Percentiles rank a stretch among this genome's conserved stretches.
phyloP scores from a whole-genome alignment of 1,140 invertebrate genomes.

The Acromyrmex echinatior region DNA sequence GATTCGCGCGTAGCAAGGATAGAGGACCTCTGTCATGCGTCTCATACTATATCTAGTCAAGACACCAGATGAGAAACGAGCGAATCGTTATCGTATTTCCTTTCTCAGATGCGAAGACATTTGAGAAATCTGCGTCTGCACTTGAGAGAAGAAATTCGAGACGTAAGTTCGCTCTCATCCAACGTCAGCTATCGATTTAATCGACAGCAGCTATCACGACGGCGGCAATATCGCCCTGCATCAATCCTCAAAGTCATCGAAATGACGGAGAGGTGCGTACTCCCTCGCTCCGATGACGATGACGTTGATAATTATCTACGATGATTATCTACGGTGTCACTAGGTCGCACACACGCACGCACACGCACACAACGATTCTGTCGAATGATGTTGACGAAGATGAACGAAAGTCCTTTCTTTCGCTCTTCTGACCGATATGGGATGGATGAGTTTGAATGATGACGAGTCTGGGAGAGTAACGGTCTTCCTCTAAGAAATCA shows the following conservation, averaged over 20 bases:
- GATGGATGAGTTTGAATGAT: conserved; percentile 14
- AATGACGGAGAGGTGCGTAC: conserved; percentile 30
- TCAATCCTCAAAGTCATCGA: conserved; percentile 48
- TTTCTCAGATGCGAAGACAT: neutral
- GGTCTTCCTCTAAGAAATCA: conserved; percentile 27
- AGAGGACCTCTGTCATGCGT: conserved; percentile 28
- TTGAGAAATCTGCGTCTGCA: neutral
- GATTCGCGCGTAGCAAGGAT: neutral
- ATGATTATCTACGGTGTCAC: conserved; percentile 70
- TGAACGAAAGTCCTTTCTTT: conserved; percentile 49
- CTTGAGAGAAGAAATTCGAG: neutral
- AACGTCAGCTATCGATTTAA: conserved; percentile 28
- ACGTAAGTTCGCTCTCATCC: neutral
- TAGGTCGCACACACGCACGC: conserved; percentile 52
- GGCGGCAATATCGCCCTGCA: conserved; percentile 35
- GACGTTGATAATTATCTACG: conserved; percentile 43
- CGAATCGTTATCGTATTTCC: neutral
- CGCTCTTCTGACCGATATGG: conserved; percentile 36
- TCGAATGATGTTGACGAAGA: conserved; percentile 40
- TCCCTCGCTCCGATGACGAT: conserved; percentile 11
- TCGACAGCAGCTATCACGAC: conserved; percentile 32
- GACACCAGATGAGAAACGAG: neutral
- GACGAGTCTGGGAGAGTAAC: conserved; percentile 11
- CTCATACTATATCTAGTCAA: conserved; percentile 33
- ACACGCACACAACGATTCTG: conserved; percentile 36